phyloP scores from a whole-genome alignment of 1,140 invertebrate species.

The Drosophila sucinea region DNA sequence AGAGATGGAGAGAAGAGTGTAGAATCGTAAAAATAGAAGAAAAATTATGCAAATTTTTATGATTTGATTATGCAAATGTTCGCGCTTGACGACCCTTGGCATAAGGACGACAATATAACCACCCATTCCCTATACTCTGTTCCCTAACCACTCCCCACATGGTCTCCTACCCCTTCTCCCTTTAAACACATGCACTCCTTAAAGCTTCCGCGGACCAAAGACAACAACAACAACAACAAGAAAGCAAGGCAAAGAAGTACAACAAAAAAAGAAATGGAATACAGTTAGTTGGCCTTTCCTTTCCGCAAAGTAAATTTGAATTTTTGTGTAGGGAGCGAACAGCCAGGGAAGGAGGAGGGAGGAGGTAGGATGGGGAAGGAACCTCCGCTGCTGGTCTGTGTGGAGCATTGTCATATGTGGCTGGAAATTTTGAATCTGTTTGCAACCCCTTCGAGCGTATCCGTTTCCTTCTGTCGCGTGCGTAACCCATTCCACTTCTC shows the following conservation, averaged over 20 bases:
- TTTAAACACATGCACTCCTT: constrained; percentile 47
- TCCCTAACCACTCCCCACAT: constrained; percentile 3
- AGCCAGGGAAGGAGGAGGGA: neutral
- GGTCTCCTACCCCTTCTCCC: constrained; percentile 1
- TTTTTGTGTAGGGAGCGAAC: constrained; percentile 49
- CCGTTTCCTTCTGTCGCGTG: constrained; percentile 81
- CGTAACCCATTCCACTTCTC: constrained; percentile 42
- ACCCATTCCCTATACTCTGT: neutral
- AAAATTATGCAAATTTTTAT: constrained; percentile 83
- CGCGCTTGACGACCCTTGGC: constrained; percentile 83
- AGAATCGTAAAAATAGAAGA: constrained; percentile 72
- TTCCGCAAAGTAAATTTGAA: constrained; percentile 60
- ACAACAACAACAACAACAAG: constrained; percentile 4
- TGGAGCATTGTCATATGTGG: constrained; percentile 81
- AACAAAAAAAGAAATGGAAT: constrained; percentile 43
- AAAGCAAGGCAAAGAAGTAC: neutral
- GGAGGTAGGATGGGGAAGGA: neutral
- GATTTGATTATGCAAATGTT: constrained; percentile 83
- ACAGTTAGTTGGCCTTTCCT: constrained; percentile 67
- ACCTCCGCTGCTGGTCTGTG: constrained; percentile 40
- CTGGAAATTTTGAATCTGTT: constrained; percentile 82
- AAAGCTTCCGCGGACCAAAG: constrained; percentile 53
- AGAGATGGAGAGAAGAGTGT: constrained; percentile 50
- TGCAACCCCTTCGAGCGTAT: constrained; percentile 81
- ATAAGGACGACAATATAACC: constrained; percentile 79